Percentiles rank a stretch among this genome's conserved stretches.
phyloP scores from a whole-genome alignment of 2,888 invertebrate species.

The Eutolmus rufibarbis region DNA sequence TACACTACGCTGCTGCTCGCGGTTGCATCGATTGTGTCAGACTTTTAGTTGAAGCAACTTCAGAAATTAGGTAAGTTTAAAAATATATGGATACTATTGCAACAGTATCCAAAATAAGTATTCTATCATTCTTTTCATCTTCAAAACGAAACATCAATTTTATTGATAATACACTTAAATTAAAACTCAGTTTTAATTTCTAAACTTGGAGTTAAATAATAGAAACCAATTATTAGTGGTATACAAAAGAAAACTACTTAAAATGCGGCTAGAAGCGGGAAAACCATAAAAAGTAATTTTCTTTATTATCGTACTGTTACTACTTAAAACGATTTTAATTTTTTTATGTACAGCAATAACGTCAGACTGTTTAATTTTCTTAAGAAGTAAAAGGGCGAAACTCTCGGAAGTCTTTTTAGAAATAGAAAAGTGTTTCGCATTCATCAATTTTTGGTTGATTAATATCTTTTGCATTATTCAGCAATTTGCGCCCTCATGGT shows the following conservation, averaged over 20 bases:
- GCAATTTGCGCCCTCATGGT: not conserved
- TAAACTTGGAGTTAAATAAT: too few species aligned
- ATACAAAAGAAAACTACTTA: not conserved
- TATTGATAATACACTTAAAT: too few species aligned
- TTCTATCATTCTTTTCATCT: not conserved
- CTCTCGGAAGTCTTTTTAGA: not conserved
- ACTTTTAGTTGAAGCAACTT: slow-evolving; percentile 78
- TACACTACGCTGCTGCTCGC: slow-evolving; percentile 87
- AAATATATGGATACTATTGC: not conserved
- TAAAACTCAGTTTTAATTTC: too few species aligned
- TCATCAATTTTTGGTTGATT: not conserved
- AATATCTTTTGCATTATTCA: not conserved
- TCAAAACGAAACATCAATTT: not conserved
- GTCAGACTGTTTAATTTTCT: not conserved
- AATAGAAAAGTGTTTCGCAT: not conserved
- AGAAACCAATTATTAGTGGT: not conserved
- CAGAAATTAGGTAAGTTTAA: slow-evolving; percentile 76
- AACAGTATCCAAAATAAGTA: too few species aligned
- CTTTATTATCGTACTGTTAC: not conserved
- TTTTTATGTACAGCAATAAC: not conserved
- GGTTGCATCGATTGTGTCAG: slow-evolving; percentile 87
- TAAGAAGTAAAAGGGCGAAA: not conserved
- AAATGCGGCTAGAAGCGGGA: not conserved
- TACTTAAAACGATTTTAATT: not conserved
- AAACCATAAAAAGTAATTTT: not conserved